Conservation (phyloP, 2,888 invertebrate species). For the Athrips mouffetella region DNA sequence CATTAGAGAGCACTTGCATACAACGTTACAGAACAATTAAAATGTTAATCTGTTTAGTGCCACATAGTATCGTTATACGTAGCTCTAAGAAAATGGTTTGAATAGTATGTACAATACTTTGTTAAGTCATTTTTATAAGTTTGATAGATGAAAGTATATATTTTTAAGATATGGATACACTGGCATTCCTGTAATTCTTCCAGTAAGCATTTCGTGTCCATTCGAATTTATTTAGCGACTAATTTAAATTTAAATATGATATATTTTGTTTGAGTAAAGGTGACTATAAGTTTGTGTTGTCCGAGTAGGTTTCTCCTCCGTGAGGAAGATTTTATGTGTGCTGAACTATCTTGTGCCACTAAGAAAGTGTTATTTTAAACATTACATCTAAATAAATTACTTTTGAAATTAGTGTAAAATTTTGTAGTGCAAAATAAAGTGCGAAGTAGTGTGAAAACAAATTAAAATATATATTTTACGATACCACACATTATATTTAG, state of each 20-base stretch:
- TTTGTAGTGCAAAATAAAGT: no score
- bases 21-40: conserved; percentile 29
- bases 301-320: conserved; percentile 41
- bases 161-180: conserved; percentile 41
- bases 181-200: conserved; percentile 68
- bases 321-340: conserved; percentile 32
- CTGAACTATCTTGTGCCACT: neutral
- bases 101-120: conserved; percentile 33
- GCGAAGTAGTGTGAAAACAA: no score
- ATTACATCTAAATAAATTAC: no score
- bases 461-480: no score
- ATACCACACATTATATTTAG: no score
- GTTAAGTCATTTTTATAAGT: conserved; percentile 64
- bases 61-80: conserved; percentile 34
- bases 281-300: conserved; percentile 37
- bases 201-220: conserved; percentile 55
- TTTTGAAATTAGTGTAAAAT: no score
- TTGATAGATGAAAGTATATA: conserved; percentile 41
- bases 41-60: conserved; percentile 36
- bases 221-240: conserved; percentile 32
- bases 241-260: conserved; percentile 28
- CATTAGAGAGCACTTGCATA: conserved; percentile 42
- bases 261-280: conserved; percentile 23
- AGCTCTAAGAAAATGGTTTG: conserved; percentile 38
- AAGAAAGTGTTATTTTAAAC: neutral